Conservation (phyloP, 2,113 vertebrate genomes). For the Paracanthobrama guichenoti region DNA sequence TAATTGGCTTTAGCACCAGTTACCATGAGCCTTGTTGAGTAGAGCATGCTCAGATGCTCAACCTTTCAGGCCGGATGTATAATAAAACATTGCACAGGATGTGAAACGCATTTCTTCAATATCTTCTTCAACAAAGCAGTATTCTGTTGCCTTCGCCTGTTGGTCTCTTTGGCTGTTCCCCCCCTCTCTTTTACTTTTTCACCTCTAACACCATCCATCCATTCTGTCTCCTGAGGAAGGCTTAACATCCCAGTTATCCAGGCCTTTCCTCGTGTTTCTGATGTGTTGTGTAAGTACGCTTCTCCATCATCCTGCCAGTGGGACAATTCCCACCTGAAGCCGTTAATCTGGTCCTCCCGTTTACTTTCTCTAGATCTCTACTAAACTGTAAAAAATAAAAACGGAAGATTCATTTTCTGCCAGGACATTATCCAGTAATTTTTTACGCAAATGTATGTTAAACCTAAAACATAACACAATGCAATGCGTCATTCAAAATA, state of each 20-base stretch:
- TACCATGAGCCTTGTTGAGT: background rate
- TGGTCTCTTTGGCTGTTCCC: too few relatives aligned
- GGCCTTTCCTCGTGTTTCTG: background rate
- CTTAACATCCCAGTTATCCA: background rate
- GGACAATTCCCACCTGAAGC: background rate
- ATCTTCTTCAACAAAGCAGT: too few relatives aligned
- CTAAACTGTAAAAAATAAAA: too few relatives aligned
- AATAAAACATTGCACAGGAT: background rate
- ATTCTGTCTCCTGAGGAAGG: background rate
- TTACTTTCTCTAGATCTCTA: background rate
- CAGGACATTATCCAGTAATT: too few relatives aligned
- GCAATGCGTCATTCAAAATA: too few relatives aligned
- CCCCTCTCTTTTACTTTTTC: background rate
- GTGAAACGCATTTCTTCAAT: background rate
- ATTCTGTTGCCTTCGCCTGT: background rate
- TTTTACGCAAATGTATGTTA: too few relatives aligned
- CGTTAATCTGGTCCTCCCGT: background rate
- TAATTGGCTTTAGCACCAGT: background rate
- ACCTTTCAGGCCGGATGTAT: background rate
- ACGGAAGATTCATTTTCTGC: too few relatives aligned
- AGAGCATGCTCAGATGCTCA: background rate
- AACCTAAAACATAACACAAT: too few relatives aligned
- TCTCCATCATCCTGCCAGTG: background rate
- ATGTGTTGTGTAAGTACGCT: background rate
- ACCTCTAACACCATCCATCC: background rate